Evolutionary conservation across 2,797 vertebrate genomes (phyloP).

Genomic region (Carcharodon carcharias): DNA sequence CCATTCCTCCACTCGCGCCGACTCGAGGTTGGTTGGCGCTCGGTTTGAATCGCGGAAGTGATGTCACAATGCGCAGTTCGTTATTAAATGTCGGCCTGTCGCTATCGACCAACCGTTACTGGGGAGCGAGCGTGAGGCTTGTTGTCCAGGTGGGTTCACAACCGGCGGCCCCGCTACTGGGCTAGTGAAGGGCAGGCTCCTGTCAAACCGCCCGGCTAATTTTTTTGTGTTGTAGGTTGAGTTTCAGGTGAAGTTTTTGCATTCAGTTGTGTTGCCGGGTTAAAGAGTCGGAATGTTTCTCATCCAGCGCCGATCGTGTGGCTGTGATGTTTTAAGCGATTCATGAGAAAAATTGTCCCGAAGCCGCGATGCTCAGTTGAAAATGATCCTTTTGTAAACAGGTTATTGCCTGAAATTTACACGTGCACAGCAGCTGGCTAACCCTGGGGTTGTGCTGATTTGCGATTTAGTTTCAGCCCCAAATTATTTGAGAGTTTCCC

Average conservation of each 20-base stretch:
- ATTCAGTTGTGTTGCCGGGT: neutral
- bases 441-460: neutral
- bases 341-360: neutral
- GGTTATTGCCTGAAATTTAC: neutral
- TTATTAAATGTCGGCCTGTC: neutral
- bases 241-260: neutral
- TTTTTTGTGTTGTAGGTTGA: neutral
- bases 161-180: fast-evolving
- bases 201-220: neutral
- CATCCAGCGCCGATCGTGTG: neutral
- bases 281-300: neutral
- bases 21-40: neutral
- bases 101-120: neutral
- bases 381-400: neutral
- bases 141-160: neutral
- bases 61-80: neutral
- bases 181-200: neutral
- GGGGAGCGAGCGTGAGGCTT: neutral
- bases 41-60: constrained; percentile 3
- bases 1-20: neutral
- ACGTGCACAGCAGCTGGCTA: neutral
- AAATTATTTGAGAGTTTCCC: too few species aligned
- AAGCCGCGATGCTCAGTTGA: neutral
- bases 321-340: neutral
- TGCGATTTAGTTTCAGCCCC: too few species aligned